Evolutionary conservation across 2,888 invertebrate species (phyloP).

Genomic region (Chydorus sphaericus): DNA sequence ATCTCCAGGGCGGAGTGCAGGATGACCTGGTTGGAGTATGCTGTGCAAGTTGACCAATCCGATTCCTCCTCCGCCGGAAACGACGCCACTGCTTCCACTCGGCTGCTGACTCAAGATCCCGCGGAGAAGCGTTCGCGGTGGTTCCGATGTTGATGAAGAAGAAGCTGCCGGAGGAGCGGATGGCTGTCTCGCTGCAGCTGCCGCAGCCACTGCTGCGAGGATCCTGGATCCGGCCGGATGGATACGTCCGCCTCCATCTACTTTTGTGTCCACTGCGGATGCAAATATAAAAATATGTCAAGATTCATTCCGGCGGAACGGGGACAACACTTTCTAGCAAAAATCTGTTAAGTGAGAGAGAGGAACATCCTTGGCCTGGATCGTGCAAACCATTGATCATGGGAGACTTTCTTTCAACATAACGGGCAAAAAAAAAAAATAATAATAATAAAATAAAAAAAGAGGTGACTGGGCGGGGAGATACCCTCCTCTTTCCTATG

Average conservation of each 20-base stretch:
- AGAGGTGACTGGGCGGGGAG: constrained; percentile 14
- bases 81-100: background rate
- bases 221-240: constrained; percentile 13
- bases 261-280: constrained; percentile 46
- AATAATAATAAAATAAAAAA: background rate
- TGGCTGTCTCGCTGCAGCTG: constrained; percentile 19
- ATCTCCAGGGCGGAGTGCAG: constrained; percentile 32
- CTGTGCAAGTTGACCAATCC: constrained; percentile 9
- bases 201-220: no score
- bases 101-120: constrained; percentile 46
- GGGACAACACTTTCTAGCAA: background rate
- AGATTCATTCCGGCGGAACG: background rate
- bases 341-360: background rate
- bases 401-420: background rate
- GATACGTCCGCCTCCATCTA: constrained; percentile 24
- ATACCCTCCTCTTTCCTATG: no score
- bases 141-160: constrained; percentile 22
- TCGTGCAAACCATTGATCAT: background rate
- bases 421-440: background rate
- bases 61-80: background rate
- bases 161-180: constrained; percentile 17
- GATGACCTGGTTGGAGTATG: constrained; percentile 10
- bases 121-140: constrained; percentile 42
- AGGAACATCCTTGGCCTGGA: background rate
- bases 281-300: constrained; percentile 19